These are phyloP conservation scores for Anas capensis DNA, from an alignment of 2,797 vertebrate genomes.

Conservation along the genomic window DNA sequence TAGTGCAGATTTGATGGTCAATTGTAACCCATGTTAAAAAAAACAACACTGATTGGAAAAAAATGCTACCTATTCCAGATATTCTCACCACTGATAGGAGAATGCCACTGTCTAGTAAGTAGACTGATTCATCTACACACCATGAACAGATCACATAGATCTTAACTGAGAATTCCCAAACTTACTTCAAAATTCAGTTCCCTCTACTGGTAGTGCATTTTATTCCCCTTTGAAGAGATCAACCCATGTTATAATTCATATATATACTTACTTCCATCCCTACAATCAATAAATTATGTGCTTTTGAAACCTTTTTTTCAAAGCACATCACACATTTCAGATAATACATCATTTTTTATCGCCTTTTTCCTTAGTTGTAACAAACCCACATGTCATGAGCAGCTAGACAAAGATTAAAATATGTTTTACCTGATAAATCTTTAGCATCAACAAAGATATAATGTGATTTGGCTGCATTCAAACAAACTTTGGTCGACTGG, in stretches of 20 bases:
- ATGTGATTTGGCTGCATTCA: conserved; percentile 70
- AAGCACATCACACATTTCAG: conserved; percentile 64
- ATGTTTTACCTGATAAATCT: conserved; percentile 73
- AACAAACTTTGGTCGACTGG: conserved; percentile 79
- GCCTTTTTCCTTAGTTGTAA: conserved; percentile 51
- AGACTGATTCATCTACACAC: background rate
- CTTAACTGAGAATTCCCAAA: conserved; percentile 27
- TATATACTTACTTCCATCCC: conserved; percentile 70
- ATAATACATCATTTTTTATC: conserved; percentile 52
- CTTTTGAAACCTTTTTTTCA: conserved; percentile 40
- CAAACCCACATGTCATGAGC: conserved; percentile 64
- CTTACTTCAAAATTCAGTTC: conserved; percentile 44
- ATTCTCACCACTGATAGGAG: background rate
- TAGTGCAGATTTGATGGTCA: conserved; percentile 42
- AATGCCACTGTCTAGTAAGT: background rate
- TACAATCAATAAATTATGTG: conserved; percentile 72
- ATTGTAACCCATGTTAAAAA: conserved; percentile 28
- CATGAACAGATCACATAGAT: background rate
- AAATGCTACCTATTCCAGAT: background rate
- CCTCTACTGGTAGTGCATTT: conserved; percentile 64
- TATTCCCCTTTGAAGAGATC: conserved; percentile 54
- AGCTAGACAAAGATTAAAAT: conserved; percentile 70
- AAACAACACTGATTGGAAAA: conserved; percentile 31
- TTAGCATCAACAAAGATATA: conserved; percentile 62
- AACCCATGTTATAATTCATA: conserved; percentile 68